phyloP scores from a whole-genome alignment of 2,888 invertebrate genomes.

The Eupithecia dodoneata region DNA sequence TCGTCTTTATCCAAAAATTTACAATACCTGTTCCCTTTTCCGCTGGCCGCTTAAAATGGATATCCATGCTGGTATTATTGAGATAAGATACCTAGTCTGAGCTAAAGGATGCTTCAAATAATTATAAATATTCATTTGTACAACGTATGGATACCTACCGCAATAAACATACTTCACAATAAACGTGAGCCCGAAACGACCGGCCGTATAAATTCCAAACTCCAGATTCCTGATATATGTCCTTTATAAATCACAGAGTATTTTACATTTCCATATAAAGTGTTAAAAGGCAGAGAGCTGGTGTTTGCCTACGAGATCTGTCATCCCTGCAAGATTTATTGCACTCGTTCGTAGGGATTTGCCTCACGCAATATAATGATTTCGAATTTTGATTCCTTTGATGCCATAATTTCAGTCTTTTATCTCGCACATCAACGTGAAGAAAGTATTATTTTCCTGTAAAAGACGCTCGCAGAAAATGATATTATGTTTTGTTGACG shows the following conservation, averaged over 20 bases:
- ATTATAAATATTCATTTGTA: conserved; percentile 26
- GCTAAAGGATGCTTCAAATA: conserved; percentile 8
- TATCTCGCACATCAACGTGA: neutral
- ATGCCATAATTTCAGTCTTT: conserved; percentile 42
- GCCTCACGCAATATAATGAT: conserved; percentile 51
- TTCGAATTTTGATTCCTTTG: conserved; percentile 50
- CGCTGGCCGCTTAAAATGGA: neutral
- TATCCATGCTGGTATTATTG: neutral
- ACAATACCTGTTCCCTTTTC: neutral
- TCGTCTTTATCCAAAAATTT: neutral
- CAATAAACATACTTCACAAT: conserved; percentile 34
- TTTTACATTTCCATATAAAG: conserved; percentile 62
- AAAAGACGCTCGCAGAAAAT: neutral
- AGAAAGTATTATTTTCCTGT: neutral
- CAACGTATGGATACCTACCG: neutral
- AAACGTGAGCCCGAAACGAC: conserved; percentile 27
- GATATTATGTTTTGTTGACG: neutral
- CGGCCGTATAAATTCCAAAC: conserved; percentile 36
- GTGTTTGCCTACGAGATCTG: conserved; percentile 58
- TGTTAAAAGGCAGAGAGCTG: conserved; percentile 56
- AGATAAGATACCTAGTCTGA: conserved; percentile 1
- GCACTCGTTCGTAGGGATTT: conserved; percentile 61
- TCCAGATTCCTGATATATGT: conserved; percentile 47
- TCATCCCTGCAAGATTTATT: conserved; percentile 62
- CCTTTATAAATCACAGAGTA: conserved; percentile 57